Base-by-base conservation (phyloP, 2,113 vertebrate genomes). In the Elaphurus davidianus region DNA sequence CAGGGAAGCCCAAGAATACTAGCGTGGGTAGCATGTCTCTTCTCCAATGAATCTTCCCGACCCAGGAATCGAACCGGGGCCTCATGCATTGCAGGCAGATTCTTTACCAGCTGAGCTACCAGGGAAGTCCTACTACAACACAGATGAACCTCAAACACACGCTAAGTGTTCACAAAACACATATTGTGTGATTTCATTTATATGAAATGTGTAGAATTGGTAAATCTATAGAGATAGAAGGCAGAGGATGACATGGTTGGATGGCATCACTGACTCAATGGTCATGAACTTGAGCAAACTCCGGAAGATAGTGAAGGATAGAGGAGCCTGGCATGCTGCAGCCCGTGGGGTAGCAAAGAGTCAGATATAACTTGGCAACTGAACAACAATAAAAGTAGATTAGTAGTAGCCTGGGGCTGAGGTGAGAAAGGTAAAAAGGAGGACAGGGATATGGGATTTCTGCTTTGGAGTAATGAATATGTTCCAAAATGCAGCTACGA, bases 41-140 rank as follows among this genome's bases (percentile, higher is more conserved):
- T 36, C n/a, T 10, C 17, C n/a, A 71, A 1, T 0, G n/a, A 0
- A 23, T 71, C n/a, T 71, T 71, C n/a, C n/a, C 21, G 19, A 40
- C 19, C 67, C n/a, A 71, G n/a, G 67, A 71, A 71, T 71, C 19
- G 1, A 71, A 40, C 67, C 10, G 0, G 67, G 67, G n/a, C 67
- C 67, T 40, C 10, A 40, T 23, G 67, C 67, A 40, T 12, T 71
- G 67, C 67, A 23, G 10, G 67, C 2, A 0, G n/a, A 71, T 71
- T 23, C 67, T 71, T 40, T 40, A 23, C 19, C 67, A 71, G 67
- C 67, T 12, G 67, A 71, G 67, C n/a, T 71, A 23, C 67, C 67
- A 40, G 19, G 67, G n/a, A 71, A 71, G 67, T 6, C n/a, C n/a
- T 71, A 36, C 43, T 25, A 45, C 2, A 62, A 59, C 40, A 85